Conservation (phyloP, 2,797 vertebrate species). For the Vipera ursinii region DNA sequence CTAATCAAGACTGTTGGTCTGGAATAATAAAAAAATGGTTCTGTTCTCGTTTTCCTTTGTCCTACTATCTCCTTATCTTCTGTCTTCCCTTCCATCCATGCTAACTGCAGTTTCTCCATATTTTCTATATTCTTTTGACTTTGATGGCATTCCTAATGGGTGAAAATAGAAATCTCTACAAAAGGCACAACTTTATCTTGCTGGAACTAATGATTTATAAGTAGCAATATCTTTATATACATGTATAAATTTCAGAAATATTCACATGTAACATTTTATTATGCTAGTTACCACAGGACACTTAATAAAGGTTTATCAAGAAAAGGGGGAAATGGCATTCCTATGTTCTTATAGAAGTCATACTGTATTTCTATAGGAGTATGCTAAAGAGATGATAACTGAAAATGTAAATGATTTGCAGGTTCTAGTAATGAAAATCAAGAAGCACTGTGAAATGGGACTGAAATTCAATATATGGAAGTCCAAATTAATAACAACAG, state of each 20-base stretch:
- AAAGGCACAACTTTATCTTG: neutral
- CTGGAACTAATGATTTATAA: neutral
- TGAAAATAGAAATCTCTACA: neutral
- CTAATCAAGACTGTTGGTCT: slow-evolving; percentile 7
- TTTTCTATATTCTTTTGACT: neutral
- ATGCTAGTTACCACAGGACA: slow-evolving; percentile 33
- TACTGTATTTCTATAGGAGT: neutral
- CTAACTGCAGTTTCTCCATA: neutral
- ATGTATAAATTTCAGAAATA: neutral
- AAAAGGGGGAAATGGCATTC: neutral
- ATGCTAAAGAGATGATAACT: neutral
- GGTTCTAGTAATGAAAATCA: neutral
- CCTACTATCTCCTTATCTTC: neutral
- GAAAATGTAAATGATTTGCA: neutral
- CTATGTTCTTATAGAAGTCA: slow-evolving; percentile 7
- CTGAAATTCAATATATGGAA: neutral
- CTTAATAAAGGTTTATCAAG: slow-evolving; percentile 16
- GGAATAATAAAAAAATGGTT: neutral
- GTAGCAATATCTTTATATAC: neutral
- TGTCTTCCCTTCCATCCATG: neutral
- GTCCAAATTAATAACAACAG: neutral
- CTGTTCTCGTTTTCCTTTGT: neutral
- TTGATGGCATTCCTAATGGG: neutral
- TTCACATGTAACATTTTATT: slow-evolving; percentile 17
- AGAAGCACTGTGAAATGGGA: neutral